phyloP scores from a whole-genome alignment of 2,797 vertebrate species.

The Fistularia commersonii region DNA sequence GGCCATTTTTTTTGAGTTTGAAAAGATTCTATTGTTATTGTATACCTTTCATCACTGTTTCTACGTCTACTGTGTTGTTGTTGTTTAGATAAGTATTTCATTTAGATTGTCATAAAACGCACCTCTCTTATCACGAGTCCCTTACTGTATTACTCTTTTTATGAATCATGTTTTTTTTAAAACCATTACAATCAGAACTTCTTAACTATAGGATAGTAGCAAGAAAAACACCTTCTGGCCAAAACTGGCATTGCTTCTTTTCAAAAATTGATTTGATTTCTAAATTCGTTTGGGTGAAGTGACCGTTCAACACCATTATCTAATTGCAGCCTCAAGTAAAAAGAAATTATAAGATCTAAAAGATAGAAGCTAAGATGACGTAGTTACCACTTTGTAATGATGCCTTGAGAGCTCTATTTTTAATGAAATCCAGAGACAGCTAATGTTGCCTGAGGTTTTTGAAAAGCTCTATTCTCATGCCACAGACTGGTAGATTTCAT shows the following conservation, averaged over 20 bases:
- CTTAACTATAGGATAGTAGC: too few relatives aligned
- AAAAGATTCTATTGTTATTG: background rate
- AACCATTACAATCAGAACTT: too few relatives aligned
- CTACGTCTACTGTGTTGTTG: too few relatives aligned
- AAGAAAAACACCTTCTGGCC: too few relatives aligned
- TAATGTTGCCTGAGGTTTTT: too few relatives aligned
- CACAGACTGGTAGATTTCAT: too few relatives aligned
- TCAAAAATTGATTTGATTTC: slow-evolving; percentile 30
- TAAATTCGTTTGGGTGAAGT: slow-evolving; percentile 47
- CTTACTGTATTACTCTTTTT: too few relatives aligned
- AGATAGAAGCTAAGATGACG: background rate
- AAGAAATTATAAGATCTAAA: slow-evolving; percentile 12
- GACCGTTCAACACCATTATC: slow-evolving; percentile 28
- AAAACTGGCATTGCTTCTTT: too few relatives aligned
- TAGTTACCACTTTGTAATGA: slow-evolving; percentile 21
- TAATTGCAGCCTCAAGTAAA: slow-evolving; percentile 24
- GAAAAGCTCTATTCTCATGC: too few relatives aligned
- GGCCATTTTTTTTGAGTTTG: background rate
- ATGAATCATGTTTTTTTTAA: too few relatives aligned
- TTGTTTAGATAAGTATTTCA: too few relatives aligned
- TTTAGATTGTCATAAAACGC: background rate
- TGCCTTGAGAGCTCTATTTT: background rate
- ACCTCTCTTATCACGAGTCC: background rate
- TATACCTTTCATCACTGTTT: background rate
- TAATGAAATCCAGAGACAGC: too few relatives aligned